Base-by-base conservation (phyloP, 2,113 vertebrate genomes). In the Haemorhous mexicanus region DNA sequence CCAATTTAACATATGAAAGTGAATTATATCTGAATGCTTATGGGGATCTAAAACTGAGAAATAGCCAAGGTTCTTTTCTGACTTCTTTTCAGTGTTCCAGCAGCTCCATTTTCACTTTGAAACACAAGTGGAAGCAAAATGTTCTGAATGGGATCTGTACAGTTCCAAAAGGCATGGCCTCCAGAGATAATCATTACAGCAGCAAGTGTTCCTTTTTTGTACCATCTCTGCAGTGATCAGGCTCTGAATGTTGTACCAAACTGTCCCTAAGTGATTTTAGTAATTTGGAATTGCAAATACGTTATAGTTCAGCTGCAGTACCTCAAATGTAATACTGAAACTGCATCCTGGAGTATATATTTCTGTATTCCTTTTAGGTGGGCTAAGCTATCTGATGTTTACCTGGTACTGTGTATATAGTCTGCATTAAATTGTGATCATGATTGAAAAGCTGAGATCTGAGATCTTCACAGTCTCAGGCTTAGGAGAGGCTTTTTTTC, bases 1-100 rank as follows among this genome's bases (percentile, higher is more conserved):
- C 68, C 76, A 81, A 30, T 92, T 95, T 94, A 92, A 90, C 88
- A 93, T 90, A 95, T 81, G 76, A 96, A 95, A 97, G 90, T 93
- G 93, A 90, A 78, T 88, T 88, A 53, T 74, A 67, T 75, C 88
- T 64, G 73, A 88, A 81, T 89, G 76, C 88, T 93, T 95, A 39
- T 78, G 68, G 88, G 76, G 76, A 92, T 90, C 59, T 86, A 72
- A 90, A 86, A 84, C 49, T 72, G 88, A 94, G 94, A 94, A 94
- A 92, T 56, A 94, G 32, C 64, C 85, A 47, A 67, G 50, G 68
- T 56, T 89, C 55, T 53, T 73, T 87, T 49, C 77, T 82, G 88
- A 62, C 66, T 66, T 73, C 73, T 78, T 78, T 62, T 20, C 46
- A 30, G 1, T 28, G 43, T 86, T 87, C 64, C 47, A 33, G 46